Evolutionary conservation across 2,888 invertebrate genomes (phyloP).

Genomic region (Nowickia ferox): DNA sequence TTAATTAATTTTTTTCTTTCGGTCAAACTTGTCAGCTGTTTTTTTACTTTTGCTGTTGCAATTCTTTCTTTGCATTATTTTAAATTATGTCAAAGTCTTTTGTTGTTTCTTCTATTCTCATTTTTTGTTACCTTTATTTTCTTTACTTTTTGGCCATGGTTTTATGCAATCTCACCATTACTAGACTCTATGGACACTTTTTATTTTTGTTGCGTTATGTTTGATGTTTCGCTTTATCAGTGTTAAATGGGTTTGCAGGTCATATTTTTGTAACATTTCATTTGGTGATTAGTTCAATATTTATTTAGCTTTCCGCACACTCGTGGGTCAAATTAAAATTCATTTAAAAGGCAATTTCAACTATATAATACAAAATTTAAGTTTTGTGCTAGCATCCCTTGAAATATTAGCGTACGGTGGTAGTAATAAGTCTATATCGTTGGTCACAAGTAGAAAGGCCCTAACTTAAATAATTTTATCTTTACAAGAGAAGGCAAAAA

Average conservation of each 20-base stretch:
- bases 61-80: constrained; percentile 20
- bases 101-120: neutral
- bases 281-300: constrained; percentile 16
- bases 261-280: constrained; percentile 34
- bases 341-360: neutral
- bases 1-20: constrained; percentile 17
- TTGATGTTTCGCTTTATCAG: neutral
- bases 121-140: neutral
- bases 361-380: neutral
- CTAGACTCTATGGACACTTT: constrained; percentile 12
- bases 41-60: constrained; percentile 22
- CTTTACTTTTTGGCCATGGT: constrained; percentile 14
- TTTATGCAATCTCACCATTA: constrained; percentile 50
- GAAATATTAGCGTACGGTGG: too few relatives aligned
- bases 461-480: too few relatives aligned
- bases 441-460: too few relatives aligned
- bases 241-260: constrained; percentile 55
- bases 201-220: constrained; percentile 8
- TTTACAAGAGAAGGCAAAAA: too few relatives aligned
- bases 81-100: constrained; percentile 66
- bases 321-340: constrained; percentile 4
- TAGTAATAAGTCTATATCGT: too few relatives aligned
- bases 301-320: neutral
- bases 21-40: constrained; percentile 15
- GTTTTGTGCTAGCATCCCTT: neutral